Evolutionary conservation across 2,797 vertebrate genomes (phyloP).

Genomic region (Macropodus opercularis): DNA sequence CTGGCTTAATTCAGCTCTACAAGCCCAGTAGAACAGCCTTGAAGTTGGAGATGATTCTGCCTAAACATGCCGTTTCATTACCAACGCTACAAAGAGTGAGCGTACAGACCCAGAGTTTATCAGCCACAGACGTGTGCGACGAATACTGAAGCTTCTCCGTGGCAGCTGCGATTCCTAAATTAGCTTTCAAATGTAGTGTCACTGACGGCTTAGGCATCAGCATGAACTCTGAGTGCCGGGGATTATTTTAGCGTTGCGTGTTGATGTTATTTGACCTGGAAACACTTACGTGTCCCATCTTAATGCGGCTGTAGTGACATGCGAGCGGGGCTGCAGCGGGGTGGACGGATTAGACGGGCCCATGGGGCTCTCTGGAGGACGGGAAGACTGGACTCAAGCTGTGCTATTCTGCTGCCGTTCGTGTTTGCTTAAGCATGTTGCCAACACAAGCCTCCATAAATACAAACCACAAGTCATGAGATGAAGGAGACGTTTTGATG

Average conservation of each 20-base stretch:
- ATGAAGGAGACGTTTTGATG: too few relatives aligned
- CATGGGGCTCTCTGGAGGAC: slow-evolving; percentile 21
- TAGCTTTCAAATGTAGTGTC: slow-evolving; percentile 10
- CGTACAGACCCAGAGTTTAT: too few relatives aligned
- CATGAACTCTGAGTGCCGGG: slow-evolving; percentile 2
- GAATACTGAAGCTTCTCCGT: too few relatives aligned
- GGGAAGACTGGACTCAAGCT: slow-evolving; percentile 1
- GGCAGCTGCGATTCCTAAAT: slow-evolving; percentile 6
- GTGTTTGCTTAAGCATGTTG: slow-evolving; percentile 16
- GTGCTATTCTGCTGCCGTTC: slow-evolving; percentile 37
- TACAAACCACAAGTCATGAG: too few relatives aligned
- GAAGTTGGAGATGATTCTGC: too few relatives aligned
- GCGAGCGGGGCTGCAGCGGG: background rate
- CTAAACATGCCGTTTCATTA: too few relatives aligned
- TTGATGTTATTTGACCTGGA: slow-evolving; percentile 5
- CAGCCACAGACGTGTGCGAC: too few relatives aligned
- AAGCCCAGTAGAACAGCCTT: too few relatives aligned
- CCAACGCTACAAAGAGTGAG: too few relatives aligned
- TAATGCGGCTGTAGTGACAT: background rate
- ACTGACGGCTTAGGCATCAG: slow-evolving; percentile 10
- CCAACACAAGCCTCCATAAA: too few relatives aligned
- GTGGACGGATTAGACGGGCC: slow-evolving; percentile 41
- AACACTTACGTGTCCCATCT: background rate
- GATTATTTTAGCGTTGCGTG: slow-evolving; percentile 22
- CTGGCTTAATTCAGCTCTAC: background rate